Percentiles rank a stretch among this genome's conserved stretches.
Evolutionary conservation across 2,113 vertebrate genomes (phyloP).

Genomic region (Ailuropoda melanoleuca): DNA sequence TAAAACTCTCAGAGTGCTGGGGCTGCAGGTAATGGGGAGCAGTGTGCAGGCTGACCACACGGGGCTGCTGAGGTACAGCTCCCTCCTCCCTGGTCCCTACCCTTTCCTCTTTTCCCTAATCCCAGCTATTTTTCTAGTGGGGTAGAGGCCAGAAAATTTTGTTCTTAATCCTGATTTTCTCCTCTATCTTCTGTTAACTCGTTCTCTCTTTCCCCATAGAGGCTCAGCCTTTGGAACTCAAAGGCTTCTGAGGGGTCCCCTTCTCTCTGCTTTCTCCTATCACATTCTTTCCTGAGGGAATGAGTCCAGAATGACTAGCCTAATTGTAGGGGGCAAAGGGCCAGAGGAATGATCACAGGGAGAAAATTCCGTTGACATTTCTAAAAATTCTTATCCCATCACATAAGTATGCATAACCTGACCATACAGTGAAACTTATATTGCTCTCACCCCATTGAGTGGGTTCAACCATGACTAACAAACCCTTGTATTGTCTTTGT

Average conservation of each 20-base stretch:
- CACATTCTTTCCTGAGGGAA: not conserved
- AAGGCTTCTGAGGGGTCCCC: not conserved
- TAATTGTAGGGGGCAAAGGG: conserved; percentile 58
- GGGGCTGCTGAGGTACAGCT: no score
- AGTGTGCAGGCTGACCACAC: not conserved
- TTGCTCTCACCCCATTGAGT: conserved; percentile 46
- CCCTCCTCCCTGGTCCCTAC: not conserved
- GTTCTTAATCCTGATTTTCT: not conserved
- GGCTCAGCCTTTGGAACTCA: not conserved
- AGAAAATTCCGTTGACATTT: conserved; percentile 43
- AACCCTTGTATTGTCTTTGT: conserved; percentile 54
- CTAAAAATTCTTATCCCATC: conserved; percentile 59
- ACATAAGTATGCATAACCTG: conserved; percentile 43
- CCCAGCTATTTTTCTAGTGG: not conserved
- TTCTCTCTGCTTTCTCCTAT: conserved; percentile 40
- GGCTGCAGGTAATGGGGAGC: rapidly evolving
- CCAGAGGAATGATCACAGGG: conserved; percentile 38
- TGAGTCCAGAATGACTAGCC: conserved; percentile 11
- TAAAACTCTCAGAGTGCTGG: not conserved
- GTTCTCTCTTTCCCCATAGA: not conserved
- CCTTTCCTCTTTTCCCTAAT: not conserved
- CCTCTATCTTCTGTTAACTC: not conserved
- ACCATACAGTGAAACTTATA: not conserved
- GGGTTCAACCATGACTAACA: conserved; percentile 47
- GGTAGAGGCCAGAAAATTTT: not conserved